phyloP scores from a whole-genome alignment of 2,888 invertebrate species.

The Polia nebulosa region DNA sequence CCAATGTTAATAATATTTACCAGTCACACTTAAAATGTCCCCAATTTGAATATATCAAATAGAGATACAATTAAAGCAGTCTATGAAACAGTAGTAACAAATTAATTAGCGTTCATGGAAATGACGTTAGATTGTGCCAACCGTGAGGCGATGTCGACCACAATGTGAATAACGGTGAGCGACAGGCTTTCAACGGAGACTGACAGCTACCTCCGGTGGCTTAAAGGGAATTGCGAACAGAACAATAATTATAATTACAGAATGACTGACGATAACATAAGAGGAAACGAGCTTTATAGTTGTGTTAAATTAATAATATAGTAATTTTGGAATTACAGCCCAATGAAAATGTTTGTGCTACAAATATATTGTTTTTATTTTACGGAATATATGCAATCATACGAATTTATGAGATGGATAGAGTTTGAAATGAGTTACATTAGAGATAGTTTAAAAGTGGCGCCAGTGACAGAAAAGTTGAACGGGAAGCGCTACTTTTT shows the following conservation, averaged over 20 bases:
- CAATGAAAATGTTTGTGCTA: background rate
- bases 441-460: no score
- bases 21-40: no score
- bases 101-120: conserved; percentile 34
- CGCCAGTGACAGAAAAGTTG: no score
- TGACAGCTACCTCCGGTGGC: conserved; percentile 25
- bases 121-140: conserved; percentile 15
- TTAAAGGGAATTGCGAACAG: conserved; percentile 22
- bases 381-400: conserved; percentile 1
- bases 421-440: no score
- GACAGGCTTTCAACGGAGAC: conserved; percentile 45
- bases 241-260: conserved; percentile 31
- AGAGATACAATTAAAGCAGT: background rate
- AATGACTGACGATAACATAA: background rate
- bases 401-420: conserved; percentile 12
- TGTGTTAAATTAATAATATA: background rate
- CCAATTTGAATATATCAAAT: background rate
- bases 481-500: no score
- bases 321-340: background rate
- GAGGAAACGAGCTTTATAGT: background rate
- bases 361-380: conserved; percentile 4
- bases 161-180: conserved; percentile 43
- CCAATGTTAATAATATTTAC: no score
- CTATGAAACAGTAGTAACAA: background rate
- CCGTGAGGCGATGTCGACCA: conserved; percentile 17